Evolutionary conservation across 2,888 invertebrate species (phyloP).

Genomic region (Tupiocoris notatus): DNA sequence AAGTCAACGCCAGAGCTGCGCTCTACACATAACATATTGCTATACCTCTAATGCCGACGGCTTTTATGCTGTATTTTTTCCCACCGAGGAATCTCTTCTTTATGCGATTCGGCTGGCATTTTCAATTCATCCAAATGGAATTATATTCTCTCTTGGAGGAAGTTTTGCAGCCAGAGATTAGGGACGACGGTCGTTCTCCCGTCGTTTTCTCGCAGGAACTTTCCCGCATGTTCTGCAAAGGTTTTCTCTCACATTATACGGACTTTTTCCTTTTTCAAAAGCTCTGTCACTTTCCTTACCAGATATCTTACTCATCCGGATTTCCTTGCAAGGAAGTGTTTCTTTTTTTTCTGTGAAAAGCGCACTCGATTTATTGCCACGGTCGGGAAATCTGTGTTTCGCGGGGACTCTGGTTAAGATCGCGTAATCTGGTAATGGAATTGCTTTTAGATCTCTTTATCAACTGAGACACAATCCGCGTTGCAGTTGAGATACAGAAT

Average conservation of each 20-base stretch:
- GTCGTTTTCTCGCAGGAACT: constrained; percentile 6
- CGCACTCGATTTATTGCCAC: background rate
- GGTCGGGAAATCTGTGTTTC: background rate
- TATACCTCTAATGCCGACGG: too few species aligned
- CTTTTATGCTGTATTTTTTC: background rate
- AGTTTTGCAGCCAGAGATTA: background rate
- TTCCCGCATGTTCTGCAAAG: constrained; percentile 8
- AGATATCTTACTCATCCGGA: background rate
- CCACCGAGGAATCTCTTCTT: background rate
- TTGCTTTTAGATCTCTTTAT: background rate
- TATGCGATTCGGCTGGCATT: background rate
- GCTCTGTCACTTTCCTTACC: background rate
- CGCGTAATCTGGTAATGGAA: background rate
- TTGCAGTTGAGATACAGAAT: background rate
- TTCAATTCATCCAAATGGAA: background rate
- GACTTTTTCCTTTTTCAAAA: background rate
- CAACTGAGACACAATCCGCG: background rate
- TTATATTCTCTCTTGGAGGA: background rate
- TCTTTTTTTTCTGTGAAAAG: background rate
- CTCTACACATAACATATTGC: background rate
- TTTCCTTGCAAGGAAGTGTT: background rate
- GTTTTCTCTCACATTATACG: constrained; percentile 8
- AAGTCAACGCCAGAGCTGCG: too few species aligned
- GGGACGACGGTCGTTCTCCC: background rate
- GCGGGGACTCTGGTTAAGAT: background rate